Evolutionary conservation across 2,888 invertebrate genomes (phyloP), one percentile per base, ranked within the genome.

Genomic region (Scelioninae gen. 2): DNA sequence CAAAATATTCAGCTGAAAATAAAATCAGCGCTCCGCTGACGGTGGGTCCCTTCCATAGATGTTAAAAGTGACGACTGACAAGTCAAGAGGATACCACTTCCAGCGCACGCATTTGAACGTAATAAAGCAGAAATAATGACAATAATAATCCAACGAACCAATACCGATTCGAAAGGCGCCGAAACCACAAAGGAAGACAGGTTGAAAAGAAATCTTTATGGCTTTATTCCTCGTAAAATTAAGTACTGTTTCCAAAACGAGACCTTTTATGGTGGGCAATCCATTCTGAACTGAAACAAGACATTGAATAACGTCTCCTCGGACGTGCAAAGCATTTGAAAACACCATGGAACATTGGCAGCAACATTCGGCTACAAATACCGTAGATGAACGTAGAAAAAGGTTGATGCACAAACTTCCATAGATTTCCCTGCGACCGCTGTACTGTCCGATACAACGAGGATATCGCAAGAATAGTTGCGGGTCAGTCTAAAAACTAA

Each of bases 51-150:
- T 28, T n/a, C n/a, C n/a, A n/a, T 28, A 28, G 41, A 41, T 25
- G 41, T 41, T 55, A 25, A 39, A 39, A 55, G 33, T 19, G 33
- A 45, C 45, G 11, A 45, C 43, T 57, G 57, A 33, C 33, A 43
- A 45, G n/a, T 39, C 57, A 41, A 41, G 28, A 13, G 28, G 41
- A 55, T 41, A 55, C 22, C 53, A 41, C 41, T 35, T 31, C 28
- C 31, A 22, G 25, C 41, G 5, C 18, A 28, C 7, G 16, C 41
- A 33, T 31, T 31, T 28, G 18, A 11, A 39, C 28, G 28, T 41
- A 55, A 55, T 41, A 55, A 41, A 55, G 41, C 28, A 41, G 28
- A n/a, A 41, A 53, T 53, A 53, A 53, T 39, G 53, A 15, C 35
- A 39, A 53, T 37, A 37, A 53, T 37, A 53, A 53, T 53, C 35